Conservation (phyloP, 2,888 invertebrate genomes). For the Drosophila cracens region DNA sequence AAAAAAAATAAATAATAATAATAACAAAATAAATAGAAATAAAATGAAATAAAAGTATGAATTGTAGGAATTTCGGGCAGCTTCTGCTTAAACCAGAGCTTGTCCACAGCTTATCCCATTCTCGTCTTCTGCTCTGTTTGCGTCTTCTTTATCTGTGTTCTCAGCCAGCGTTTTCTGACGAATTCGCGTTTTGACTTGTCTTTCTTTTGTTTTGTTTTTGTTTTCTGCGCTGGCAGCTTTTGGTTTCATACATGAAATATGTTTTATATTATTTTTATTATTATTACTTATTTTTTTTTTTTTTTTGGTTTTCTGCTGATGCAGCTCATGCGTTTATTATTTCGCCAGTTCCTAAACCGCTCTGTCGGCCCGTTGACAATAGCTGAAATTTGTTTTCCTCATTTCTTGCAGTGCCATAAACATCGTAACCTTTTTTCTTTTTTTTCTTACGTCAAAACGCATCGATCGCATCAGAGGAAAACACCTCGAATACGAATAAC, state of each 20-base stretch:
- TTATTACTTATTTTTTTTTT: not conserved
- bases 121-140: slow-evolving; percentile 21
- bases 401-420: slow-evolving; percentile 64
- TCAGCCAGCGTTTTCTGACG: slow-evolving; percentile 47
- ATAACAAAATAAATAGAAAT: not conserved
- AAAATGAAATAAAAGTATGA: not conserved
- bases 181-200: slow-evolving; percentile 45
- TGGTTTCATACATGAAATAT: slow-evolving; percentile 34
- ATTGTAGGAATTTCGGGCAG: slow-evolving; percentile 26
- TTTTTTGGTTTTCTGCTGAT: slow-evolving; percentile 48
- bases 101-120: slow-evolving; percentile 21
- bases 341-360: slow-evolving; percentile 30
- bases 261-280: slow-evolving; percentile 12
- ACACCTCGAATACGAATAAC: slow-evolving; percentile 64
- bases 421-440: slow-evolving; percentile 45
- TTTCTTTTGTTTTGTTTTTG: slow-evolving; percentile 2
- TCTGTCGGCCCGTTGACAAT: slow-evolving; percentile 11
- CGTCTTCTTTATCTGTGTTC: slow-evolving; percentile 26
- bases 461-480: slow-evolving; percentile 37
- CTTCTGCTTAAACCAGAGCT: slow-evolving; percentile 11
- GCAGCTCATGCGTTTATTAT: slow-evolving; percentile 20
- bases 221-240: slow-evolving; percentile 29
- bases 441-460: slow-evolving; percentile 5
- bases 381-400: slow-evolving; percentile 22
- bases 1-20: not conserved